These are phyloP conservation scores for Caenorhabditis plicata DNA, from an alignment of 2,888 invertebrate genomes.

Conservation along the genomic window DNA sequence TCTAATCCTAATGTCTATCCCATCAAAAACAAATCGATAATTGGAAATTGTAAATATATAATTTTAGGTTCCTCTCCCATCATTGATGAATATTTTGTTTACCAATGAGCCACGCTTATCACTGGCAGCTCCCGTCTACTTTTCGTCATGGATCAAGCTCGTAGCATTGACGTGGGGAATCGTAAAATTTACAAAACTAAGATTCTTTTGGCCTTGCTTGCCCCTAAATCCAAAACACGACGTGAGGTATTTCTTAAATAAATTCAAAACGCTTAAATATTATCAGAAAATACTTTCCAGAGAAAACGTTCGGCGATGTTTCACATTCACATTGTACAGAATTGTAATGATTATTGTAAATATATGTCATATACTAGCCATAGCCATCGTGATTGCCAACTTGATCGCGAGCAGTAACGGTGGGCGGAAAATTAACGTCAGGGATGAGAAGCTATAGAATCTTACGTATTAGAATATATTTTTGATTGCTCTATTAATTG, in stretches of 20 bases:
- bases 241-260: conserved; percentile 33
- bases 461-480: not conserved
- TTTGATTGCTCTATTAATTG: too few species aligned
- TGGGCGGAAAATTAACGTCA: conserved; percentile 39
- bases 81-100: conserved; percentile 60
- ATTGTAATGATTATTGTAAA: conserved; percentile 64
- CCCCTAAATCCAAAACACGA: conserved; percentile 64
- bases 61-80: conserved; percentile 63
- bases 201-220: conserved; percentile 64
- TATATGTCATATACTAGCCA: conserved; percentile 58
- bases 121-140: conserved; percentile 58
- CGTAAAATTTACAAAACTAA: conserved; percentile 64
- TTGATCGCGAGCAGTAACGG: conserved; percentile 43
- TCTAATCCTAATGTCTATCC: too few species aligned
- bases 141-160: conserved; percentile 61
- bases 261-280: not conserved
- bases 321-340: conserved; percentile 60
- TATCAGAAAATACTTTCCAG: conserved; percentile 24
- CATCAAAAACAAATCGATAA: too few species aligned
- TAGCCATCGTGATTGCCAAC: conserved; percentile 47
- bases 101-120: conserved; percentile 62
- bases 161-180: conserved; percentile 65
- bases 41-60: not conserved
- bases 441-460: conserved; percentile 17
- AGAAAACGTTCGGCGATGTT: conserved; percentile 64